Base-by-base conservation (phyloP, 1,140 invertebrate species). In the Penaeus chinensis region DNA sequence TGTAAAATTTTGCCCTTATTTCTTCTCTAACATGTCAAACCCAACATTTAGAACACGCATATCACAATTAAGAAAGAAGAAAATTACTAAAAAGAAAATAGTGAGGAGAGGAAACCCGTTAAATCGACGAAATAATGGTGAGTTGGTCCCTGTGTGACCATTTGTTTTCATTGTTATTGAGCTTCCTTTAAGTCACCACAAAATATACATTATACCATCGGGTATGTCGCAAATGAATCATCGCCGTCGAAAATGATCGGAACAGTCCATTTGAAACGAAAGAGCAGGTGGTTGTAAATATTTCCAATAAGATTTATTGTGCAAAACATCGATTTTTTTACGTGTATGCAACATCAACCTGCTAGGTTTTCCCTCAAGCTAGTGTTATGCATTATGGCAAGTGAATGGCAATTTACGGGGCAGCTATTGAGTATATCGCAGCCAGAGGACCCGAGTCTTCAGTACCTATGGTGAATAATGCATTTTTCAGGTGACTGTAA, bases 121-220 rank as follows among this genome's bases (percentile, higher is more conserved):
- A 77, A 87, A 87, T 82, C 80, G 81, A 82, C 80, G 85, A 82
- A 87, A 87, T 82, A 87, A 87, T 82, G 85, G 85, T 87, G 80
- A 87, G 85, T 32, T 65, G 79, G 66, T 82, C 62, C 62, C 77
- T 79, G 42, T 22, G 77, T 82, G 81, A 65, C 71, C 71, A 82
- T 82, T 87, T 87, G 85, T 87, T 87, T 87, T 87, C 85, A 54
- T 87, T 82, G 85, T 76, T 76, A 82, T 87, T 82, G 85, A 85
- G 78, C 60, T 76, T 61, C 22, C 27, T 71, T 85, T 85, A 74
- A 80, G 80, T 80, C 81, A 82, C 65, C 47, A 71, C 60, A 32
- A 18, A 10, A 47, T 47, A 47, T 5, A 47, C 47, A 47, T 47
- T 47, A 47, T 13, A 47, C 47, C 47, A 47, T 47, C 47, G 47